phyloP scores from a whole-genome alignment of 2,797 vertebrate species.

The Ctenopoma multispine region DNA sequence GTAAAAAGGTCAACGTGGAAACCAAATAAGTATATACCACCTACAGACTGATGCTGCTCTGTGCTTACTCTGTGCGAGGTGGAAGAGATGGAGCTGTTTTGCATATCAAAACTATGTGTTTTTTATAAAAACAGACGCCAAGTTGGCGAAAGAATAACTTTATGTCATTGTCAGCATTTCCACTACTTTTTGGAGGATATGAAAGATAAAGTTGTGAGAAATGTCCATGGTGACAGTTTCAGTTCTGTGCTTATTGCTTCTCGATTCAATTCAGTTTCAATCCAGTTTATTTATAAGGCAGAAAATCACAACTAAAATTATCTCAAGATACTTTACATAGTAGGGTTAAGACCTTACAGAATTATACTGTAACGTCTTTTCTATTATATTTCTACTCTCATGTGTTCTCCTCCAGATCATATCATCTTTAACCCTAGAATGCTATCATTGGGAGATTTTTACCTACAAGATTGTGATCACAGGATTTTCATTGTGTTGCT shows the following conservation, averaged over 20 bases:
- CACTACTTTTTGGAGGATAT: background rate
- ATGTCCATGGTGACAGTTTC: slow-evolving; percentile 23
- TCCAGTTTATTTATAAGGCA: no score
- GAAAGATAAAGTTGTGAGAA: slow-evolving; percentile 24
- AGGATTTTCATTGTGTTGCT: no score
- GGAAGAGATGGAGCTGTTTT: background rate
- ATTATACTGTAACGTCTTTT: no score
- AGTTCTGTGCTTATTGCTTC: slow-evolving; percentile 28
- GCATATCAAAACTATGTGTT: background rate
- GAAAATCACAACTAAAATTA: no score
- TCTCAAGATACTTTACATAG: no score
- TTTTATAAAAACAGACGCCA: background rate
- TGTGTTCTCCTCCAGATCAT: background rate
- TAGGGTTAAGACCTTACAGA: no score
- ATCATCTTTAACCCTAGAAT: background rate
- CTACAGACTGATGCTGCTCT: no score
- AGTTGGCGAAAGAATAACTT: background rate
- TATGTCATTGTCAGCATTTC: background rate
- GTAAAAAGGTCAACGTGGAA: slow-evolving; percentile 10
- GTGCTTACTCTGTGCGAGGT: no score
- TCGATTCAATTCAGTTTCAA: background rate
- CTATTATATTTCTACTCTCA: background rate
- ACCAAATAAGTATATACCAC: background rate
- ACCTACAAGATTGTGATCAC: no score
- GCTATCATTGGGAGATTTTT: no score